Conservation (phyloP, 2,888 invertebrate species). For the Elysia crispata region DNA sequence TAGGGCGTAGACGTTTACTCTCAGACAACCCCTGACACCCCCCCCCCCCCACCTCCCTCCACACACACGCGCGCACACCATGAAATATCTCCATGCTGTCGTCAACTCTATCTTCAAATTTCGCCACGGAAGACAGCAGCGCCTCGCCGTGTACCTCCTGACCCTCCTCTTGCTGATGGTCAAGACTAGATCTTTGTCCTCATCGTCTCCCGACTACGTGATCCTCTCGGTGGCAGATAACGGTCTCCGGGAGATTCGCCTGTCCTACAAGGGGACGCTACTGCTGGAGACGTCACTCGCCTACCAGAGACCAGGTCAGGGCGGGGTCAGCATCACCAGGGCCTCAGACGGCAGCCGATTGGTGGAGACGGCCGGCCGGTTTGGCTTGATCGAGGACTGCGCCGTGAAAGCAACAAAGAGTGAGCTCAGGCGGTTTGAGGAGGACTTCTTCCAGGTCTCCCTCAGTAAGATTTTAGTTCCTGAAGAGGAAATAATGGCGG, state of each 20-base stretch:
- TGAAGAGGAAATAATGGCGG: constrained; percentile 38
- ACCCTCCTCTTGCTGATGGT: not conserved
- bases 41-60: too few relatives aligned
- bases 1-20: too few relatives aligned
- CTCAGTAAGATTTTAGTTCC: not conserved
- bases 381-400: constrained; percentile 63
- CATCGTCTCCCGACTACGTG: constrained; percentile 5
- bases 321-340: constrained; percentile 13
- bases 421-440: constrained; percentile 57
- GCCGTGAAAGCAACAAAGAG: constrained; percentile 55
- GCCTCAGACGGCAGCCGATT: constrained; percentile 60
- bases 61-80: too few relatives aligned
- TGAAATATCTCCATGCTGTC: too few relatives aligned
- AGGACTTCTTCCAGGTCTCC: constrained; percentile 50
- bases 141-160: too few relatives aligned
- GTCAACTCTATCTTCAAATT: too few relatives aligned
- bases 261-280: constrained; percentile 58
- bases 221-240: constrained; percentile 29
- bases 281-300: constrained; percentile 58
- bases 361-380: constrained; percentile 61
- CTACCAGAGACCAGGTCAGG: constrained; percentile 15
- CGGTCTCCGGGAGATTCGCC: constrained; percentile 57
- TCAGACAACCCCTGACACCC: too few relatives aligned
- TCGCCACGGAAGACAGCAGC: too few relatives aligned
- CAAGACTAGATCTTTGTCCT: not conserved